Evolutionary conservation across 2,888 invertebrate species (phyloP).

Genomic region (Electrophaes corylata): DNA sequence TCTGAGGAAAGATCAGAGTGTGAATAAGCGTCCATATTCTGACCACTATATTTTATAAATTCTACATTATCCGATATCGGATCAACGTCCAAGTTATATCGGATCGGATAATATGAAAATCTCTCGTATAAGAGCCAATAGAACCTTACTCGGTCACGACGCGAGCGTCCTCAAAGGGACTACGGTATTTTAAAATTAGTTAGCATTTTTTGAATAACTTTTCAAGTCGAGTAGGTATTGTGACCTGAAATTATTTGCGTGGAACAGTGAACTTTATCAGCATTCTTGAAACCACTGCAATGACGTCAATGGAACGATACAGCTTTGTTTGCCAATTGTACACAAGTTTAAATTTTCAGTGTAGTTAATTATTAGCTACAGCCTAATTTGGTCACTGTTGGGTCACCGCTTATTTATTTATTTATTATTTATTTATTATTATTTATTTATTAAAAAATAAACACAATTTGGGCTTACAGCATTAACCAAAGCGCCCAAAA

Average conservation of each 20-base stretch:
- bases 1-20: too few species aligned
- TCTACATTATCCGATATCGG: not conserved
- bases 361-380: not conserved
- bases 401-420: too few species aligned
- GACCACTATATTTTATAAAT: too few species aligned
- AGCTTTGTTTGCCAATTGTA: slow-evolving; percentile 1
- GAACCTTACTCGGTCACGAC: slow-evolving; percentile 31
- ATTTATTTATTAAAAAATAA: too few species aligned
- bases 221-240: slow-evolving; percentile 8
- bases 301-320: slow-evolving; percentile 17
- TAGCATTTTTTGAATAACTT: slow-evolving; percentile 14
- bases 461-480: too few species aligned
- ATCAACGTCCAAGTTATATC: not conserved
- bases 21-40: too few species aligned
- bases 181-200: slow-evolving; percentile 21
- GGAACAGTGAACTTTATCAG: not conserved
- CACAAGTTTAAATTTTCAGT: not conserved
- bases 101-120: not conserved
- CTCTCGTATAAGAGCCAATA: slow-evolving; percentile 40
- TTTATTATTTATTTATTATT: too few species aligned
- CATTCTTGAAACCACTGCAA: slow-evolving; percentile 17
- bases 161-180: not conserved
- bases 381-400: too few species aligned
- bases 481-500: too few species aligned
- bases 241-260: slow-evolving; percentile 2